Evolutionary conservation across 2,888 invertebrate species (phyloP).

Genomic region (Epirrhoe tristata): DNA sequence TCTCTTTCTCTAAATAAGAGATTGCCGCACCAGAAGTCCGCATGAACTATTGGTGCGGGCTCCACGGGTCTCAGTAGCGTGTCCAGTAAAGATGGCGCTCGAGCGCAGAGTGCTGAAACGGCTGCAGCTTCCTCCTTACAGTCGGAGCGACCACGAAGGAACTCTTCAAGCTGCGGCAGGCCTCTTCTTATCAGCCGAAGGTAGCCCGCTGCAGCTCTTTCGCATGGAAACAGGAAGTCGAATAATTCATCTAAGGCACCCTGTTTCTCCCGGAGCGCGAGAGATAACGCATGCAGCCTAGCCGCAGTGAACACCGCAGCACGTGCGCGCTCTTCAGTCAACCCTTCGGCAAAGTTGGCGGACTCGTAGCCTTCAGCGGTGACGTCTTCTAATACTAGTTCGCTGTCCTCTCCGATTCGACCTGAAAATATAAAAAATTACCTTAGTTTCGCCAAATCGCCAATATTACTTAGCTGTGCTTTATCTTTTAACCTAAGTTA

Average conservation of each 20-base stretch:
- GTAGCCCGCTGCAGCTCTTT: constrained; percentile 92
- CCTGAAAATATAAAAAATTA: constrained; percentile 55
- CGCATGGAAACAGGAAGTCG: constrained; percentile 91
- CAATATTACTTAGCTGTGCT: too few species aligned
- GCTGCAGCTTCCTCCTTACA: constrained; percentile 86
- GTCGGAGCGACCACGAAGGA: constrained; percentile 88
- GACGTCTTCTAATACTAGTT: constrained; percentile 92
- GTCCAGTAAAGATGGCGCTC: constrained; percentile 90
- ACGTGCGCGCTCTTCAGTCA: constrained; percentile 87
- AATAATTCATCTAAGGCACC: constrained; percentile 79
- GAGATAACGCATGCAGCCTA: constrained; percentile 89
- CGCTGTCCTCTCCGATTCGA: constrained; percentile 80
- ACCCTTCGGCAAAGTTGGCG: constrained; percentile 89
- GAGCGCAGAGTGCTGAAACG: constrained; percentile 87
- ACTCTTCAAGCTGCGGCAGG: constrained; percentile 90
- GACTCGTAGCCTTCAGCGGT: constrained; percentile 87
- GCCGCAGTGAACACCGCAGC: constrained; percentile 90
- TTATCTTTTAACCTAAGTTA: too few species aligned
- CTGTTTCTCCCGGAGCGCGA: constrained; percentile 81
- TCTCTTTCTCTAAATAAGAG: constrained; percentile 87
- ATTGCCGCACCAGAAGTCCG: constrained; percentile 94
- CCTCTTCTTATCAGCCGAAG: constrained; percentile 92
- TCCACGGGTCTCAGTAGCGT: constrained; percentile 89
- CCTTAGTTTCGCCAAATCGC: too few species aligned
- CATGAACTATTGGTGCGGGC: constrained; percentile 92